phyloP scores from a whole-genome alignment of 2,113 vertebrate genomes.

The Zootoca vivipara region DNA sequence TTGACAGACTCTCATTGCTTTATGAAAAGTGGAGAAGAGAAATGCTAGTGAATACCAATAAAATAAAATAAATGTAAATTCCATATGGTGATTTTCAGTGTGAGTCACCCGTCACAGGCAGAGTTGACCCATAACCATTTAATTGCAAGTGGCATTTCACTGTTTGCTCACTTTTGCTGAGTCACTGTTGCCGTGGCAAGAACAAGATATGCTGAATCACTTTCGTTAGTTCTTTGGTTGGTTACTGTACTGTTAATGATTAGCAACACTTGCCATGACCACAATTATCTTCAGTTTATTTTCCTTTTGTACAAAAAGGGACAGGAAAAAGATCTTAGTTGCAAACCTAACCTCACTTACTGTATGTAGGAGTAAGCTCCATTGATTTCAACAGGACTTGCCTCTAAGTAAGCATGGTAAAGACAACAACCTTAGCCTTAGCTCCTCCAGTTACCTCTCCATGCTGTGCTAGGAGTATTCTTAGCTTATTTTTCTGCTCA shows the following conservation, averaged over 20 bases:
- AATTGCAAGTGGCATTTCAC: neutral
- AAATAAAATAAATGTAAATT: neutral
- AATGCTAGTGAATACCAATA: neutral
- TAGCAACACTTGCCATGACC: neutral
- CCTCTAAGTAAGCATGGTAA: too few relatives aligned
- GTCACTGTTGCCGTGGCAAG: neutral
- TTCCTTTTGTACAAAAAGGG: neutral
- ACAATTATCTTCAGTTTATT: slow-evolving; percentile 4
- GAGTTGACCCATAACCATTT: neutral
- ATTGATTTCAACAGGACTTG: too few relatives aligned
- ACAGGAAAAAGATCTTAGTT: neutral
- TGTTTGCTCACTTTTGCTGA: neutral
- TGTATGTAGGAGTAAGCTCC: too few relatives aligned
- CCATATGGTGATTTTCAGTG: neutral
- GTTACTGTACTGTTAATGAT: neutral
- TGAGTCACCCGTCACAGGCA: neutral
- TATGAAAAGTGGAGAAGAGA: neutral
- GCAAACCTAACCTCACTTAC: too few relatives aligned
- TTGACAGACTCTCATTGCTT: neutral
- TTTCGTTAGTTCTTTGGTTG: slow-evolving; percentile 21
- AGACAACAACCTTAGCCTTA: neutral
- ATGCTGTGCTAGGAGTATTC: neutral
- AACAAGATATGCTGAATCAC: slow-evolving; percentile 33
- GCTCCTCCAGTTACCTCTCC: neutral
- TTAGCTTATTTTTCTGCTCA: neutral